Conservation (phyloP, 2,113 vertebrate genomes). For the Eidolon helvum region DNA sequence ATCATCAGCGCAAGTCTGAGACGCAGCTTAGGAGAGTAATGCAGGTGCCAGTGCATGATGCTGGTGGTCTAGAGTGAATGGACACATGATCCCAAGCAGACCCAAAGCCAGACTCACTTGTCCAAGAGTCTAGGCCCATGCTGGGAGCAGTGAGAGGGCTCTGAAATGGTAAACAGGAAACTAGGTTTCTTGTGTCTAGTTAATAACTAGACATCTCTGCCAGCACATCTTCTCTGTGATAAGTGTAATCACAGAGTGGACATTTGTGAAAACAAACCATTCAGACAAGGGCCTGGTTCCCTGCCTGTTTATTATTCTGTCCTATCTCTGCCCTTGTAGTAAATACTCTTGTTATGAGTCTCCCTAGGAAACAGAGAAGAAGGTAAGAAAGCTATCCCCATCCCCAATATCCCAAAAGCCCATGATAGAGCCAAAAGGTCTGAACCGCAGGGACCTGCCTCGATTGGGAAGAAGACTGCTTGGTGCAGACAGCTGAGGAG, state of each 20-base stretch:
- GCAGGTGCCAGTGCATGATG: background rate
- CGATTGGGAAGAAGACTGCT: background rate
- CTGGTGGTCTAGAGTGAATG: background rate
- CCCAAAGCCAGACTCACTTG: background rate
- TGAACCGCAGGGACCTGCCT: background rate
- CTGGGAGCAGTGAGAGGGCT: background rate
- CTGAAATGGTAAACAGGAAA: background rate
- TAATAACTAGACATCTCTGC: background rate
- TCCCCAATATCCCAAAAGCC: background rate
- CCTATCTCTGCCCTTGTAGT: background rate
- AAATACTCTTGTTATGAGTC: background rate
- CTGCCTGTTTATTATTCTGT: background rate
- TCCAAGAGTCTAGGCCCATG: background rate
- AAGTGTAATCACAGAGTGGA: background rate
- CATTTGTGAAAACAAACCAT: background rate
- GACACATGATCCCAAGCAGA: background rate
- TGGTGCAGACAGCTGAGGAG: background rate
- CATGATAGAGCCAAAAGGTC: background rate
- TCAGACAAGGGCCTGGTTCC: background rate
- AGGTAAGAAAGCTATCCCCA: background rate
- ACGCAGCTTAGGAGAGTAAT: slow-evolving; percentile 6
- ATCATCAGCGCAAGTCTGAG: background rate
- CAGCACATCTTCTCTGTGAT: background rate
- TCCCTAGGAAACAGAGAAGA: background rate
- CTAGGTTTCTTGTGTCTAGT: background rate